These are phyloP conservation scores for Julus scanicus DNA, from an alignment of 2,888 invertebrate genomes.

Conservation along the genomic window DNA sequence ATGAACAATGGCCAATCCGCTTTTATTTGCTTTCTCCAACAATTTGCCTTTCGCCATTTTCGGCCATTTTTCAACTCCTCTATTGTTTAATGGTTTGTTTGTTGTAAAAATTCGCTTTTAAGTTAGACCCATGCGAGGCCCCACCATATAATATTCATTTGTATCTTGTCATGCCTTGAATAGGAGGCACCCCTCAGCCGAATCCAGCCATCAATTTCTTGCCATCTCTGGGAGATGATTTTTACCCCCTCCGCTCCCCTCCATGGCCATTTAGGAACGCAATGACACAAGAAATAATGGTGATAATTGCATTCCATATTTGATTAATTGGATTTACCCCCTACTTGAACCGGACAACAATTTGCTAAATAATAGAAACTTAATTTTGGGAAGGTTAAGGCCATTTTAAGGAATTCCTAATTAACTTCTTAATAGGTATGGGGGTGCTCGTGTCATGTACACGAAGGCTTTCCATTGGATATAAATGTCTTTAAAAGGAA, in stretches of 20 bases:
- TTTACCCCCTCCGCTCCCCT: not conserved
- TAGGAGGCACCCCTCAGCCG: slow-evolving; percentile 26
- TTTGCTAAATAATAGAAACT: slow-evolving; percentile 45
- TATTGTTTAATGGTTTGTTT: slow-evolving; percentile 32
- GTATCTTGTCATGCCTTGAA: slow-evolving; percentile 39
- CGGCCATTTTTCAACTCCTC: slow-evolving; percentile 7
- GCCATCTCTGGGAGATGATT: slow-evolving; percentile 1
- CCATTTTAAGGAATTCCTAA: slow-evolving; percentile 40
- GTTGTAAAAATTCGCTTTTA: not conserved
- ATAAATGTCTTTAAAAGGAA: no score
- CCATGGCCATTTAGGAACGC: not conserved
- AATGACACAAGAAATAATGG: slow-evolving; percentile 23
- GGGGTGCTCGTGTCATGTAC: slow-evolving; percentile 4
- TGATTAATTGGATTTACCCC: slow-evolving; percentile 48
- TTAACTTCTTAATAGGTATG: slow-evolving; percentile 25
- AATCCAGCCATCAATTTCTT: slow-evolving; percentile 29
- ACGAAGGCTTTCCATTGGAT: no score
- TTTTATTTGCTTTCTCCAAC: slow-evolving; percentile 32
- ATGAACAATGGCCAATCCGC: slow-evolving; percentile 34
- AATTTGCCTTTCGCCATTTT: slow-evolving; percentile 37
- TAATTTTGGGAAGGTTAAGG: slow-evolving; percentile 47
- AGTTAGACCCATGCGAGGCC: not conserved
- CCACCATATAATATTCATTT: slow-evolving; percentile 25
- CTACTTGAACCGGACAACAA: not conserved
- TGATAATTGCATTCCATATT: slow-evolving; percentile 52